A percentile compares a stretch with the other conserved stretches of the same genome.
These are phyloP conservation scores for Rhagophthalmus giganteus DNA, from an alignment of 2,888 invertebrate genomes.

Conservation along the genomic window DNA sequence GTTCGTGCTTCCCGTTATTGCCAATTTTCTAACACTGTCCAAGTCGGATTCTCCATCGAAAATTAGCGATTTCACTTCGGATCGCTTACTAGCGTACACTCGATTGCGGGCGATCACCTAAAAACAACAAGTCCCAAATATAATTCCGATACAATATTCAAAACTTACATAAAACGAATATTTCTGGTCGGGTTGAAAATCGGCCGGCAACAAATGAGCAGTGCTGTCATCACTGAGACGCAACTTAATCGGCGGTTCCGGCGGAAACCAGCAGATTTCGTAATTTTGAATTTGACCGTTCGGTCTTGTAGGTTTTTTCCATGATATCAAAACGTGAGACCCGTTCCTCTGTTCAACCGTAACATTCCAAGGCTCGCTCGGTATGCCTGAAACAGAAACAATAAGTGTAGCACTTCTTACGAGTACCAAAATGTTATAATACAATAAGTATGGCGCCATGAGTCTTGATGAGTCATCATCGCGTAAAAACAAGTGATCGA, in stretches of 20 bases:
- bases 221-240: conserved; percentile 55
- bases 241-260: conserved; percentile 60
- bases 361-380: conserved; percentile 70
- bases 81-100: conserved; percentile 63
- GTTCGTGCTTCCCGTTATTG: conserved; percentile 56
- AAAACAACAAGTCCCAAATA: no score
- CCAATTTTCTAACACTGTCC: conserved; percentile 62
- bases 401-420: no score
- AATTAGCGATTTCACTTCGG: conserved; percentile 60
- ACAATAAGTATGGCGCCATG: no score
- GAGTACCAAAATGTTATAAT: no score
- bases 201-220: conserved; percentile 60
- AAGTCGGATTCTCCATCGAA: conserved; percentile 70
- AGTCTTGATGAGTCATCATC: no score
- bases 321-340: conserved; percentile 66
- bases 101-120: conserved; percentile 70
- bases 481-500: conserved; percentile 2
- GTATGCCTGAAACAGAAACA: conserved; percentile 56
- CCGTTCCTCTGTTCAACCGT: conserved; percentile 67
- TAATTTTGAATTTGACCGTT: conserved; percentile 68
- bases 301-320: conserved; percentile 68
- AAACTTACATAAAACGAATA: conserved; percentile 75
- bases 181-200: conserved; percentile 60
- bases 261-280: conserved; percentile 67
- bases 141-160: no score